phyloP scores from a whole-genome alignment of 37 sponge, comb jelly and placozoan species.

The Bolinopsis microptera region DNA sequence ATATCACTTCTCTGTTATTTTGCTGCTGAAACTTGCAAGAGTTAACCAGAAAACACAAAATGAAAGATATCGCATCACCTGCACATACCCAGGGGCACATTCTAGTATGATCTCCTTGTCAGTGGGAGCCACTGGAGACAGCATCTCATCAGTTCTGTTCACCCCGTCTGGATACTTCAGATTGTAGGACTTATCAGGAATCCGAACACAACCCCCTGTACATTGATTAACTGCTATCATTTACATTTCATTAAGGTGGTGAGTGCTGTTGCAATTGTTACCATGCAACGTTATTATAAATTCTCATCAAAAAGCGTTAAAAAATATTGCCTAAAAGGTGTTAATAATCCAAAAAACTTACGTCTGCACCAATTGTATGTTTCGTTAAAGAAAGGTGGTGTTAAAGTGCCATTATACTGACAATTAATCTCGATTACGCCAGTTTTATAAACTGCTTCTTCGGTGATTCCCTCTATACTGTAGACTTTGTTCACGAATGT shows the following conservation, averaged over 20 bases:
- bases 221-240: no score
- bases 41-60: no score
- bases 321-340: no score
- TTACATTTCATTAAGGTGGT: no score
- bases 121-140: not conserved
- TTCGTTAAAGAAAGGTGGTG: not conserved
- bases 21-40: no score
- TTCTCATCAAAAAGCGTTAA: no score
- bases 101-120: not conserved
- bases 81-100: conserved; percentile 8
- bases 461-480: not conserved
- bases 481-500: conserved; percentile 40
- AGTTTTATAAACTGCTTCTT: conserved; percentile 12
- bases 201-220: not conserved
- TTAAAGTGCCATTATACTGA: not conserved
- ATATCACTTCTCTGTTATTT: no score
- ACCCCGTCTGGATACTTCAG: conserved; percentile 16
- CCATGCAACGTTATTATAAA: no score
- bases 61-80: not conserved
- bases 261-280: not conserved
- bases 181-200: not conserved
- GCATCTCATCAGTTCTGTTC: conserved; percentile 10
- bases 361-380: conserved; percentile 22
- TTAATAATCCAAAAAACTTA: no score
- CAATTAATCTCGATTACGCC: not conserved